These are phyloP conservation scores for Propithecus perrieri DNA, from an alignment of 2,797 vertebrate species.

Conservation along the genomic window DNA sequence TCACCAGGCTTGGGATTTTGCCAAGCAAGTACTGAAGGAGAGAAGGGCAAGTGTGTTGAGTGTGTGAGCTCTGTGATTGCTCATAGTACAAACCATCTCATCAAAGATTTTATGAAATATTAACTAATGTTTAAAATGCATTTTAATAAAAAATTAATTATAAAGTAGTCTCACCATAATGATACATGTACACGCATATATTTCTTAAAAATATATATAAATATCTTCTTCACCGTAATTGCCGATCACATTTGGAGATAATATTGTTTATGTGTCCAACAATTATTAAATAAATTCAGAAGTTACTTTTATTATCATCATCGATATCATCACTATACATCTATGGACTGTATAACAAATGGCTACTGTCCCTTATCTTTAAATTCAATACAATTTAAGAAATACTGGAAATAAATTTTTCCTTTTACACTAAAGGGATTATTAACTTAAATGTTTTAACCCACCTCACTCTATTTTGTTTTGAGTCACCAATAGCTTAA, in stretches of 20 bases:
- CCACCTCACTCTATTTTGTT: neutral
- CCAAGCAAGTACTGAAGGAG: neutral
- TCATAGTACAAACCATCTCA: neutral
- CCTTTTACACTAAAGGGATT: neutral
- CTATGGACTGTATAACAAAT: neutral
- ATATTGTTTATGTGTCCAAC: neutral
- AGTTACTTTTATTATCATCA: neutral
- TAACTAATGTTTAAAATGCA: neutral
- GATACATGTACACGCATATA: neutral
- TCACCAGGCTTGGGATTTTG: neutral
- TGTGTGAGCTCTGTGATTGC: neutral
- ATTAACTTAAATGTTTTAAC: conserved; percentile 1
- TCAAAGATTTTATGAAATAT: conserved; percentile 19
- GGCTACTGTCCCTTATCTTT: neutral
- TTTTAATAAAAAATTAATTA: conserved; percentile 4
- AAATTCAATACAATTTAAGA: conserved; percentile 10
- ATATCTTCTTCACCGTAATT: conserved; percentile 22
- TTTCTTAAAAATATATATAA: neutral
- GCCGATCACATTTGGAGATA: neutral
- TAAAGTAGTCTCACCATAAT: neutral
- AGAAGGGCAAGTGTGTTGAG: neutral
- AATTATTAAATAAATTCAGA: neutral
- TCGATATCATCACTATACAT: neutral
- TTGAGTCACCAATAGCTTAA: neutral
- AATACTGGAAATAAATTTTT: neutral